Evolutionary conservation across 2,888 invertebrate species (phyloP).

Genomic region (Lathronympha strigana): DNA sequence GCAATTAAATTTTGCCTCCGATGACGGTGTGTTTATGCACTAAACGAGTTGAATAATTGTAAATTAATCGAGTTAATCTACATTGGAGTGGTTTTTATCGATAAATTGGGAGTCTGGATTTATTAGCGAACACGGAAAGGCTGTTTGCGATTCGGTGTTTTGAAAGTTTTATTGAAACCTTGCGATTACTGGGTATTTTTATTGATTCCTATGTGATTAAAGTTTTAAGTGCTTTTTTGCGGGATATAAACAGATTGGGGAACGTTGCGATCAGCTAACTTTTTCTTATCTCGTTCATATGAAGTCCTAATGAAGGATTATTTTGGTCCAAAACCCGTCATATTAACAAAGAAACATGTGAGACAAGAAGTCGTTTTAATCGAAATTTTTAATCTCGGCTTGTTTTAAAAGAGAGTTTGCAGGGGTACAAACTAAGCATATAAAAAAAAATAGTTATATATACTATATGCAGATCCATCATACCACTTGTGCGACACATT

Average conservation of each 20-base stretch:
- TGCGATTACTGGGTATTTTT: conserved; percentile 23
- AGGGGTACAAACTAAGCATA: too few relatives aligned
- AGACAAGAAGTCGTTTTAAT: too few relatives aligned
- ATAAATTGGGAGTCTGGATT: conserved; percentile 28
- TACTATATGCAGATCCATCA: background rate
- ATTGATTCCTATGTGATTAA: conserved; percentile 1
- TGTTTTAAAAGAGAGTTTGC: too few relatives aligned
- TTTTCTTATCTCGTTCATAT: background rate
- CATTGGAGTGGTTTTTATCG: conserved; percentile 35
- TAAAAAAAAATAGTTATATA: background rate
- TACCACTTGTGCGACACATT: too few relatives aligned
- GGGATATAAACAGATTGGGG: background rate
- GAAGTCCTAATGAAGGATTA: too few relatives aligned
- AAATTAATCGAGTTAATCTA: conserved; percentile 57
- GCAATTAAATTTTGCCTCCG: conserved; percentile 68
- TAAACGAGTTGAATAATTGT: conserved; percentile 49
- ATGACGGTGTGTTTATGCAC: conserved; percentile 52
- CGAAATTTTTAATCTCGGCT: too few relatives aligned
- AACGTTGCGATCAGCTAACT: background rate
- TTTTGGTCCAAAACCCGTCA: too few relatives aligned
- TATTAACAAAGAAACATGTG: too few relatives aligned
- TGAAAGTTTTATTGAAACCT: conserved; percentile 16
- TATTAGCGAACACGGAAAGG: conserved; percentile 31
- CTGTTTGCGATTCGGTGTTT: conserved; percentile 25
- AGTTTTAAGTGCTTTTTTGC: conserved; percentile 1